Conservation (phyloP, 2,797 vertebrate species). For the Acanthurus leucopareius region DNA sequence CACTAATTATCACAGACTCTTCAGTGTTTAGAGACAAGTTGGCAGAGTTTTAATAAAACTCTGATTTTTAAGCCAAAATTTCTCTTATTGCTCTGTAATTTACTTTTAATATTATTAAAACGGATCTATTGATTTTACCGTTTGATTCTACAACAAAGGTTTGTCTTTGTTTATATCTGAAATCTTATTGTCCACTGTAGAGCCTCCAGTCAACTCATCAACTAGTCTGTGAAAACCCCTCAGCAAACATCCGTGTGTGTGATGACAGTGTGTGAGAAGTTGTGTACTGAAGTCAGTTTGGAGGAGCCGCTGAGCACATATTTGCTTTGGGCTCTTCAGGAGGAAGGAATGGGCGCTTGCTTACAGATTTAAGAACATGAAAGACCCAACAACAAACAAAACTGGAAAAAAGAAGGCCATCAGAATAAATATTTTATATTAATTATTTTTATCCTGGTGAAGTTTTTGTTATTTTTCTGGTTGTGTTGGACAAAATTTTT, state of each 20-base stretch:
- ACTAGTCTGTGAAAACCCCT: not conserved
- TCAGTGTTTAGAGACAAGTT: slow-evolving; percentile 1
- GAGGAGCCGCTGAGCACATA: not conserved
- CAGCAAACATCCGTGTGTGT: no score
- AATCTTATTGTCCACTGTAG: not conserved
- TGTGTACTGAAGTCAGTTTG: not conserved
- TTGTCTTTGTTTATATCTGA: not conserved
- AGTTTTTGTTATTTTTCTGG: not conserved
- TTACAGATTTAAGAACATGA: not conserved
- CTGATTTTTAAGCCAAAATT: not conserved
- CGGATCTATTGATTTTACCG: not conserved
- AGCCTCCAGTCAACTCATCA: not conserved
- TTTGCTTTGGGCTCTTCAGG: not conserved
- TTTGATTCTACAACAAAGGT: not conserved
- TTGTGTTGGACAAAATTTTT: not conserved
- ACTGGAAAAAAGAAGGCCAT: not conserved
- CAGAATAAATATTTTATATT: not conserved
- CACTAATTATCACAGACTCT: slow-evolving; percentile 41
- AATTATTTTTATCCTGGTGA: not conserved
- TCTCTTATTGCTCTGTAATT: not conserved
- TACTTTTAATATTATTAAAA: not conserved
- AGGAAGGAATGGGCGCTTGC: not conserved
- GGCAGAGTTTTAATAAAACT: not conserved
- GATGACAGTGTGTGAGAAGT: not conserved
- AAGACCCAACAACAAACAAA: not conserved